Base-by-base conservation (phyloP, 2,113 vertebrate species). In the Nesoenas mayeri region DNA sequence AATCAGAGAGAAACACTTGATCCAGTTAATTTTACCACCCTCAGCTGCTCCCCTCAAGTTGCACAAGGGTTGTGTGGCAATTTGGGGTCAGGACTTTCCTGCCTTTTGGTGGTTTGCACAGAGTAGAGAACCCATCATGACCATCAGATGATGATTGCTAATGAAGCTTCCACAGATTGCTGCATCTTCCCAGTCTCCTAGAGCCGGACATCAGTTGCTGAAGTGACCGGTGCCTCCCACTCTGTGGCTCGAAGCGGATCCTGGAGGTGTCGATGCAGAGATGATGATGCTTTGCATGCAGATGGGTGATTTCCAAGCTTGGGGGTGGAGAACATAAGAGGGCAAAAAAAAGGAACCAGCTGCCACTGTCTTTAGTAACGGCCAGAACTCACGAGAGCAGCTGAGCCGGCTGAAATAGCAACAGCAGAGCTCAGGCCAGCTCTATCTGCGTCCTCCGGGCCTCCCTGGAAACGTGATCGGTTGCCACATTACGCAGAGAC, bases 401-500 rank as follows among this genome's bases (percentile, higher is more conserved):
- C 93, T 74, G 88, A 95, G 40, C 22, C 42, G 75, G 73, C 83
- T 0, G 4, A 96, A 96, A 97, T 90, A 96, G 90, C 79, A 88
- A 56, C 51, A 24, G 21, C 61, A 88, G 53, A 88, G 72, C 79
- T 56, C 38, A 12, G 36, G 42, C 5, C 3, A 40, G n/a, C 82
- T 36, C 14, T 73, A 73, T 80, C 77, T 73, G 72, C 22, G 44
- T 47, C 44, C 50, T 71, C 64, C 0, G 0, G 79, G 44, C 77
- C 81, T 96, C 88, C 82, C 72, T 86, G 73, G 75, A 70, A 81
- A 40, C 2, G 19, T 2, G 61, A 77, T 19, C 2, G 31, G 20
- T 64, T 65, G 65, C 70, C 24, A 29, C 72, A 25, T 54, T 28
- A 24, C 2, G 0, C n/a, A 50, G 67, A 21, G 69, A 28, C 2